Evolutionary conservation across 2,888 invertebrate genomes (phyloP).

Genomic region (Catocala fraxini): DNA sequence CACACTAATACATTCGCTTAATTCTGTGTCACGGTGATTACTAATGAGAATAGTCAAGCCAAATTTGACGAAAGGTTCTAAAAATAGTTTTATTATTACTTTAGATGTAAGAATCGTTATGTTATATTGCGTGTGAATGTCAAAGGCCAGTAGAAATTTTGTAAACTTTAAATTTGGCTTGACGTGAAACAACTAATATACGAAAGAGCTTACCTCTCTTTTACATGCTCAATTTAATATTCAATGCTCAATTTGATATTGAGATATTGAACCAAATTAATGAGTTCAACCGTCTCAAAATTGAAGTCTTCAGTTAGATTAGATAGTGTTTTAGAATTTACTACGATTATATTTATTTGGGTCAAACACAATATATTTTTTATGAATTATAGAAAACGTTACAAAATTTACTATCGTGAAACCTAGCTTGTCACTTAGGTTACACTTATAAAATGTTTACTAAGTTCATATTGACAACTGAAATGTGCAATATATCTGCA

Average conservation of each 20-base stretch:
- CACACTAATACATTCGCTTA: conserved; percentile 20
- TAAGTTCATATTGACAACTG: neutral
- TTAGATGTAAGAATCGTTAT: conserved; percentile 11
- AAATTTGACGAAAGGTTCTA: conserved; percentile 36
- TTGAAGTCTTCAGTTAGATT: neutral
- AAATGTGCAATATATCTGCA: conserved; percentile 1
- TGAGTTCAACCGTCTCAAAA: conserved; percentile 24
- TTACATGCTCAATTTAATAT: conserved; percentile 33
- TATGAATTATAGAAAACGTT: too few relatives aligned
- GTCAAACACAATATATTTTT: neutral
- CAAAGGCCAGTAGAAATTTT: conserved; percentile 53
- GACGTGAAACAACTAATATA: conserved; percentile 22
- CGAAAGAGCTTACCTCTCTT: conserved; percentile 15
- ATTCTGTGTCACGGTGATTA: conserved; percentile 22
- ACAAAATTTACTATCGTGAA: too few relatives aligned
- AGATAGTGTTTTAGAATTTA: too few relatives aligned
- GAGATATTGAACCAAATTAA: conserved; percentile 14
- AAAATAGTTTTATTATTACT: conserved; percentile 24
- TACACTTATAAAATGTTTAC: too few relatives aligned
- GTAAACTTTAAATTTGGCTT: conserved; percentile 48
- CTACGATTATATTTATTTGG: too few relatives aligned
- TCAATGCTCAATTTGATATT: conserved; percentile 35
- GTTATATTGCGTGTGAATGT: conserved; percentile 31
- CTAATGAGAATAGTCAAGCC: conserved; percentile 33
- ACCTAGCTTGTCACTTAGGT: neutral